Evolutionary conservation across 1,140 invertebrate species (phyloP).

Genomic region (Venustaconcha ellipsiformis): DNA sequence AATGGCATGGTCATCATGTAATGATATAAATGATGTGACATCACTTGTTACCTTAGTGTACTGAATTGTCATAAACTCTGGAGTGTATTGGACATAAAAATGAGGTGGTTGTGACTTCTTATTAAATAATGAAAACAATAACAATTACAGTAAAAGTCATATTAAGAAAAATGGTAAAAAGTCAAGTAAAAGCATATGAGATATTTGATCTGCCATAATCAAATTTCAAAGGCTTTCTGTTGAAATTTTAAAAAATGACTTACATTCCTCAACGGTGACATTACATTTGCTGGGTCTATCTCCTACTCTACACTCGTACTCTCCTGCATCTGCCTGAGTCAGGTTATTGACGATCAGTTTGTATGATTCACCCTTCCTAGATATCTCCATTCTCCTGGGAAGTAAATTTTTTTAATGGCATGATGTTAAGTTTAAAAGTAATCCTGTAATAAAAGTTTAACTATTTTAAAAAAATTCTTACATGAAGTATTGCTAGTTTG

Average conservation of each 20-base stretch:
- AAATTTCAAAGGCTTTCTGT: not conserved
- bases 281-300: constrained; percentile 60
- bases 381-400: constrained; percentile 46
- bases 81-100: no score
- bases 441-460: not conserved
- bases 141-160: no score
- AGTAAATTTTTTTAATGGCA: not conserved
- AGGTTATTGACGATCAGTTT: constrained; percentile 62
- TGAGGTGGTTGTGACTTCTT: no score
- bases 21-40: no score
- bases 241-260: constrained; percentile 21
- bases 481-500: no score
- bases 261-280: constrained; percentile 59
- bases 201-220: no score
- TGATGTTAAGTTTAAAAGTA: not conserved
- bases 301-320: constrained; percentile 66
- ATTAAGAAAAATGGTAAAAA: no score
- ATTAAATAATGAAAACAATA: no score
- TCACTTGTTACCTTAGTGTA: no score
- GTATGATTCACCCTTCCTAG: constrained; percentile 60
- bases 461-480: not conserved
- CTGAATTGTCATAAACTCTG: no score
- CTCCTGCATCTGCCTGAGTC: constrained; percentile 59
- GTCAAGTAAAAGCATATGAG: no score
- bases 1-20: no score